Percentiles rank a stretch among this genome's conserved stretches.
Conservation (phyloP, 2,113 vertebrate species). For the Psephotus haematonotus region DNA sequence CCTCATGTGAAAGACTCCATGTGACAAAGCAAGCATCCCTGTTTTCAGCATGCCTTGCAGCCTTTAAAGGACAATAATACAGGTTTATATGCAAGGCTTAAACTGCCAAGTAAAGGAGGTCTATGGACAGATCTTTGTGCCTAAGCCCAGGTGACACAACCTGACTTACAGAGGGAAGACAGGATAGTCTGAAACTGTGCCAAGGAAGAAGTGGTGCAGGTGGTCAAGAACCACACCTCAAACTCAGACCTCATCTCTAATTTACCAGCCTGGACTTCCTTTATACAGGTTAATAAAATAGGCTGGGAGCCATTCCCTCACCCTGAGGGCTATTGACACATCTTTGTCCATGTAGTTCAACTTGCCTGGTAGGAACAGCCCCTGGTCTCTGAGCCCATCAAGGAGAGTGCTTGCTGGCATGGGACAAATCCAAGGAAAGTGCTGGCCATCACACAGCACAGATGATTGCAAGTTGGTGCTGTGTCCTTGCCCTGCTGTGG, state of each 20-base stretch:
- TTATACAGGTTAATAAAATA: background rate
- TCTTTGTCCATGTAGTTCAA: background rate
- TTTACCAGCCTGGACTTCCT: background rate
- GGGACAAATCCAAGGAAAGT: background rate
- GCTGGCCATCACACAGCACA: no score
- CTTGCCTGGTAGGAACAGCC: background rate
- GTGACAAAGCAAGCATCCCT: background rate
- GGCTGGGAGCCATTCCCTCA: background rate
- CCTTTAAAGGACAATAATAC: background rate
- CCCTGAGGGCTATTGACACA: background rate
- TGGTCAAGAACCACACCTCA: background rate
- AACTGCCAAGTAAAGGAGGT: background rate
- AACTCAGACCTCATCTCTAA: background rate
- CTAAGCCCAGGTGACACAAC: background rate
- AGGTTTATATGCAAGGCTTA: background rate
- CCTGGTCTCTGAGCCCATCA: background rate
- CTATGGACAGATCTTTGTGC: background rate
- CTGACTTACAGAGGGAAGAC: background rate
- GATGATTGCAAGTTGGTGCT: background rate
- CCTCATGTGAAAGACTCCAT: accelerated
- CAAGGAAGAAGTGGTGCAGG: background rate
- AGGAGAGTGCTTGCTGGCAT: background rate
- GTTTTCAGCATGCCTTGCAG: background rate
- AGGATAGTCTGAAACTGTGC: background rate
- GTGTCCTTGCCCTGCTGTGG: background rate